phyloP scores from a whole-genome alignment of 1,140 invertebrate species.

The Temnothorax nylanderi region DNA sequence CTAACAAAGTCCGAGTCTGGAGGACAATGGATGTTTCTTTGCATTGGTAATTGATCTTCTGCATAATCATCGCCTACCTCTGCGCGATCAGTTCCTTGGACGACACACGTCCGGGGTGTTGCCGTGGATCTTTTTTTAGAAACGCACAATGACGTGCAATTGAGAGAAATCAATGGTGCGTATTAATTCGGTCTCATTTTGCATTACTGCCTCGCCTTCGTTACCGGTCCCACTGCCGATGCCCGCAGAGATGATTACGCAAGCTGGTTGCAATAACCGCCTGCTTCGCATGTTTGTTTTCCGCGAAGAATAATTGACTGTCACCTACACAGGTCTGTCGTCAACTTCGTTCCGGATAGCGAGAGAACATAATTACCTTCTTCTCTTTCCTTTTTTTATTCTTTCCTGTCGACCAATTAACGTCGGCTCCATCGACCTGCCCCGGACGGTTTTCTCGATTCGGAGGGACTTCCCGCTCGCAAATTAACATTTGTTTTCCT shows the following conservation, averaged over 20 bases:
- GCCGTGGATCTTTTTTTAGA: constrained; percentile 9
- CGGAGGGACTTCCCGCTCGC: not conserved
- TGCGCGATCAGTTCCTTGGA: constrained; percentile 25
- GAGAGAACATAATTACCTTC: constrained; percentile 17
- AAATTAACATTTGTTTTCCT: constrained; percentile 47
- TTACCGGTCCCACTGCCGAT: constrained; percentile 1
- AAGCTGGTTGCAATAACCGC: constrained; percentile 27
- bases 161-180: constrained; percentile 26
- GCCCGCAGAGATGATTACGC: constrained; percentile 5
- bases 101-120: not conserved
- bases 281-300: constrained; percentile 45
- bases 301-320: constrained; percentile 38
- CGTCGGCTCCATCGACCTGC: constrained; percentile 9
- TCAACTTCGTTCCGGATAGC: constrained; percentile 8
- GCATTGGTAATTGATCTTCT: constrained; percentile 50
- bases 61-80: constrained; percentile 41
- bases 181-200: constrained; percentile 25
- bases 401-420: constrained; percentile 30
- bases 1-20: not conserved
- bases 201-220: constrained; percentile 35
- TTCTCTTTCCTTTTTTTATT: not conserved
- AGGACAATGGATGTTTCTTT: constrained; percentile 32
- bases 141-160: constrained; percentile 17
- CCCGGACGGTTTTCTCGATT: constrained; percentile 48
- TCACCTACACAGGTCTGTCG: constrained; percentile 36